Evolutionary conservation across 2,888 invertebrate species (phyloP), one percentile per base, ranked within the genome.

Genomic region (Chloromyia formosa): DNA sequence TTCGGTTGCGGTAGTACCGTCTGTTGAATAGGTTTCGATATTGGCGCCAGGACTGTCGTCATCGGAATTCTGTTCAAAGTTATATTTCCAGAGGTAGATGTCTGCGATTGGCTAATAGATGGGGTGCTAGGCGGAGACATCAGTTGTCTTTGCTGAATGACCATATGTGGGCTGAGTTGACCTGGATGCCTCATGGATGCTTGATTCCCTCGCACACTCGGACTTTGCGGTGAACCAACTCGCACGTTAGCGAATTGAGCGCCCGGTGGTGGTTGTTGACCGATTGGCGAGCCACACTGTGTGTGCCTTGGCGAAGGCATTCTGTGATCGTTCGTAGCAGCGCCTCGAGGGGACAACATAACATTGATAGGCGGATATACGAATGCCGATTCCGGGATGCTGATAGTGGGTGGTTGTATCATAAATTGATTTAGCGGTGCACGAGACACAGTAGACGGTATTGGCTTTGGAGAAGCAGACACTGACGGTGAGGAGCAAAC

Each of bases 361-460:
- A 79, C 78, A 71, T 78, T 79, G 68, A 84, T 77, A 14, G 83
- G 82, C 1, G 84, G 83, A 60, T 84, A 84, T 1, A 82, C 68
- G 7, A 81, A 74, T 1, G 80, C 78, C 69, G 86, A 85, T 56
- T 89, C 89, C 2, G 91, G 90, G 79, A 91, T 89, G 79, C 90
- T 90, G 16, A 91, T 90, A 0, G 90, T 90, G 3, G 92, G 88
- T 14, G 91, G 88, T 80, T 91, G 91, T 83, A 90, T 87, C 77
- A 86, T 88, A 9, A 81, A 85, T 75, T 86, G 85, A 80, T 84
- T 16, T 35, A 7, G 27, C 14, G n/a, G 45, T 22, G 73, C 1
- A 7, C 60, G 56, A 1, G 73, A 14, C 42, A 42, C 4, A 7
- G 61, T 45, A 4, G 2, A 7, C 1, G 61, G 42, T 12, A 14